Percentiles rank a stretch among this genome's conserved stretches.
Conservation (phyloP, 2,113 vertebrate genomes). For the Verasper variegatus region DNA sequence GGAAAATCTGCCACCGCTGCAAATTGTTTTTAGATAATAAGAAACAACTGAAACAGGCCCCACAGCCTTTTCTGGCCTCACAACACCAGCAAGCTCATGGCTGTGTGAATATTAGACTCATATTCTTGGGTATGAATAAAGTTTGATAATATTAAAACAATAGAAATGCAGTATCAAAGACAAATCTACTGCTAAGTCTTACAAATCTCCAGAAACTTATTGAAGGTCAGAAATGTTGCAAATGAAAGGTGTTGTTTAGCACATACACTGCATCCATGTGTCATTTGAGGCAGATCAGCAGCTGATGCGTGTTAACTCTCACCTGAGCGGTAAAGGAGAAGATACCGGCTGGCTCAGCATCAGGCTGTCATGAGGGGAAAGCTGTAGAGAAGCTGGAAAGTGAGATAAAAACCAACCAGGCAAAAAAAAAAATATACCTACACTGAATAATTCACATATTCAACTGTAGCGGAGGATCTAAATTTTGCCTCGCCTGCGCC, state of each 20-base stretch:
- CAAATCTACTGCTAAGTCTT: too few relatives aligned
- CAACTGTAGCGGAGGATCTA: slow-evolving; percentile 30
- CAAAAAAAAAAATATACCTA: slow-evolving; percentile 2
- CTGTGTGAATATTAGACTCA: too few relatives aligned
- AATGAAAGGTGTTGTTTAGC: not conserved
- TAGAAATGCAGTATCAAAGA: too few relatives aligned
- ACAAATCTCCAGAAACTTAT: not conserved
- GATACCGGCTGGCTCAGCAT: slow-evolving; percentile 98
- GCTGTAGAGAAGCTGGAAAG: slow-evolving; percentile 79
- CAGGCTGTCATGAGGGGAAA: slow-evolving; percentile 96
- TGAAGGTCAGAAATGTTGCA: not conserved
- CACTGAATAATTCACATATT: slow-evolving; percentile 32
- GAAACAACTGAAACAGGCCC: too few relatives aligned
- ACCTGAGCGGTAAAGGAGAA: slow-evolving; percentile 95
- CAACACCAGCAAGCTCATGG: too few relatives aligned
- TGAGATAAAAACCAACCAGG: slow-evolving; percentile 31
- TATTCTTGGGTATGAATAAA: too few relatives aligned
- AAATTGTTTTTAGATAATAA: too few relatives aligned
- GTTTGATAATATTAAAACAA: too few relatives aligned
- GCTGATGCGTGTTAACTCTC: slow-evolving; percentile 52
- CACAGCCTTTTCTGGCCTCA: too few relatives aligned
- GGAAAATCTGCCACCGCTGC: slow-evolving; percentile 94
- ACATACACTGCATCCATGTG: not conserved
- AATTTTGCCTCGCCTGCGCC: not conserved
- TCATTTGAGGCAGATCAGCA: not conserved